phyloP scores from a whole-genome alignment of 2,797 vertebrate genomes.

The Phyllotis vaccarum region DNA sequence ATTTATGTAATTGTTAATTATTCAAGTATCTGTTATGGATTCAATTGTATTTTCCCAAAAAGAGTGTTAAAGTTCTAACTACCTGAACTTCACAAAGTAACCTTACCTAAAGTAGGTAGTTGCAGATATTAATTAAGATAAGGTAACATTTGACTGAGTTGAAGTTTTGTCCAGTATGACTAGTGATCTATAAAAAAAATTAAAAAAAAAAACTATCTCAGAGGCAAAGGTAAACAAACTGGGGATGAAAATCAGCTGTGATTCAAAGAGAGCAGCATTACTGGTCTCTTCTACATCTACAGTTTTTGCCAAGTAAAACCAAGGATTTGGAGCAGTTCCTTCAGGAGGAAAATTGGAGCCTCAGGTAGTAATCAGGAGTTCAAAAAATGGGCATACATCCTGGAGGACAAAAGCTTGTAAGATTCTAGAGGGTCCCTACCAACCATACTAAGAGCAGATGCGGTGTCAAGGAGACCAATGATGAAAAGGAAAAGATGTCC shows the following conservation, averaged over 20 bases:
- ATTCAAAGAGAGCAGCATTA: not conserved
- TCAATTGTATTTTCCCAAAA: not conserved
- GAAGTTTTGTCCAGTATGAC: not conserved
- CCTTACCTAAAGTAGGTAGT: not conserved
- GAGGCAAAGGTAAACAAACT: not conserved
- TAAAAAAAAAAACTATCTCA: not conserved
- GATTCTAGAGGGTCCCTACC: not conserved
- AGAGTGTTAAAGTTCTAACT: not conserved
- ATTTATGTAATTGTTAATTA: constrained; percentile 49
- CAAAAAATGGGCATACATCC: not conserved
- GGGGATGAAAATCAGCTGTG: not conserved
- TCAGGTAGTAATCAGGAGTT: not conserved
- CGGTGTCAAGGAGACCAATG: too few relatives aligned
- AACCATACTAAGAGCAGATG: not conserved
- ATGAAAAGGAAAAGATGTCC: not conserved
- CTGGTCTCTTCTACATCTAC: not conserved
- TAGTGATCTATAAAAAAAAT: not conserved
- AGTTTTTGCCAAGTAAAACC: not conserved
- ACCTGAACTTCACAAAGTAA: not conserved
- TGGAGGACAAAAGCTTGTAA: not conserved
- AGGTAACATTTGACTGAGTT: not conserved
- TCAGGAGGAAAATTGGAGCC: not conserved
- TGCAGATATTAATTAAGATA: not conserved
- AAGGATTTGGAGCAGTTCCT: too few relatives aligned
- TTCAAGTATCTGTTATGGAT: not conserved